Conservation (phyloP, 2,797 vertebrate species). For the Coreius guichenoti region DNA sequence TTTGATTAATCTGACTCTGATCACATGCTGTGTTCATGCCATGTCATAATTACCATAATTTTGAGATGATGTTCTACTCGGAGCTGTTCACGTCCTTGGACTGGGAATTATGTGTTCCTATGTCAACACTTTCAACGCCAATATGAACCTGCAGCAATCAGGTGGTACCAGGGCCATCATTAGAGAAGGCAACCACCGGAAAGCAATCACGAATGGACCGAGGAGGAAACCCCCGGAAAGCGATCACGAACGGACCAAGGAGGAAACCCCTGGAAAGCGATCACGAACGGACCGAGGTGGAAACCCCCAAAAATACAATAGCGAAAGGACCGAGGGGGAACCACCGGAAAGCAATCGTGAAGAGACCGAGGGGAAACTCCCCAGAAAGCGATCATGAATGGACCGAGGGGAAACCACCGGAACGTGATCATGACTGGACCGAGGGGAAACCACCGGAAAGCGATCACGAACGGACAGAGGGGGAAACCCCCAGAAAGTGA, state of each 20-base stretch:
- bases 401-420: too few relatives aligned
- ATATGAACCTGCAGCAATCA: too few relatives aligned
- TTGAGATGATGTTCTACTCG: background rate
- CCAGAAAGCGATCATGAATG: accelerated
- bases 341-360: accelerated
- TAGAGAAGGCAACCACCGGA: too few relatives aligned
- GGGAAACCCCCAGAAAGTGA: too few relatives aligned
- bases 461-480: accelerated
- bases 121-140: too few relatives aligned
- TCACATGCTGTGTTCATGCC: background rate
- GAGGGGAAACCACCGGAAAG: too few relatives aligned
- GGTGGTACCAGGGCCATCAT: background rate
- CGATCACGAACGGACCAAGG: accelerated
- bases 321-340: accelerated
- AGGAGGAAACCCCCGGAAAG: too few relatives aligned
- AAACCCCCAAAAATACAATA: accelerated
- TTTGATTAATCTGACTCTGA: too few relatives aligned
- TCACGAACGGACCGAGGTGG: too few relatives aligned
- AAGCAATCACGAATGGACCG: too few relatives aligned
- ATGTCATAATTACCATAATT: background rate
- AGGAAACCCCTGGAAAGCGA: too few relatives aligned
- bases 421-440: accelerated
- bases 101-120: background rate
- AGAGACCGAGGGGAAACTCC: too few relatives aligned
- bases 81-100: background rate